Base-by-base conservation (phyloP, 2,888 invertebrate species). In the Diploptera punctata region DNA sequence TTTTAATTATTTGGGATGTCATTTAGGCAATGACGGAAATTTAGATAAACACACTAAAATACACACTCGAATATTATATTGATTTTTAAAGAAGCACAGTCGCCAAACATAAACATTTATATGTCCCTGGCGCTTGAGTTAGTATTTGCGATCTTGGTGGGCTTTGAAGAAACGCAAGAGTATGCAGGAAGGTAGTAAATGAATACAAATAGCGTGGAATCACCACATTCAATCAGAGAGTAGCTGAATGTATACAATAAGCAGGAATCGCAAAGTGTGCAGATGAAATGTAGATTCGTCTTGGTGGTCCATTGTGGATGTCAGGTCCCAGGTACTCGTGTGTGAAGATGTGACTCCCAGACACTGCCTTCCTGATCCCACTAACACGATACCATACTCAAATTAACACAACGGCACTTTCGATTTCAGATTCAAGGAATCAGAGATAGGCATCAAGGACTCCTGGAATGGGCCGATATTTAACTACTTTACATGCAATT, bases 261-360 rank as follows among this genome's bases (percentile, higher is more conserved):
- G 47, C 18, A 7, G 47, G 47, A 3, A 5, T 19, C 19, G 18
- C 18, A n/a, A 47, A 47, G 47, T 18, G 47, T 52, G 4, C 47
- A 47, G 47, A 47, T 47, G 1, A 1, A 2, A 47, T n/a, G 19
- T n/a, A 18, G 47, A 52, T 52, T 52, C 52, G 24, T 24, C 21
- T 13, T 52, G 52, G 52, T 52, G 52, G 52, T 52, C 52, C 52
- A 52, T 52, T 52, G 52, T 52, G 52, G 52, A 52, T 52, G 24
- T 24, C 3, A 18, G 13, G 9, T 52, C 24, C 19, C 18, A 10
- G 10, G 52, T 13, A 52, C 18, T 52, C 52, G 24, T 18, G 52
- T 52, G 52, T 52, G 24, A 52, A 52, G 52, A 52, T 52, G 21
- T 10, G 38, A 13, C 52, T 24, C 13, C 24, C 24, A 1, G 52